Percentiles rank a stretch among this genome's conserved stretches.
Evolutionary conservation across 2,797 vertebrate genomes (phyloP).

Genomic region (Lates japonicus): DNA sequence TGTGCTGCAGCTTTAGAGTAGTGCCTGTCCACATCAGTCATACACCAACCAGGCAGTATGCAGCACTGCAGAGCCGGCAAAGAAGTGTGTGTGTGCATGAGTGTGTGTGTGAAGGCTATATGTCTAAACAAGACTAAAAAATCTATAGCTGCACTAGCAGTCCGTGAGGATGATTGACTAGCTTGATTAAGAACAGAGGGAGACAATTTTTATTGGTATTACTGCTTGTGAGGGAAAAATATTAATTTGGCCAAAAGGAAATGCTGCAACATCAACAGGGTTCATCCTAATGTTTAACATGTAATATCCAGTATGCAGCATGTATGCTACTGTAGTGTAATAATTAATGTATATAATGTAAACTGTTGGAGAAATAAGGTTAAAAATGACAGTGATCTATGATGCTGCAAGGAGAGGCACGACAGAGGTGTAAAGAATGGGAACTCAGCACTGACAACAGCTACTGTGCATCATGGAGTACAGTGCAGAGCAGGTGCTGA

Average conservation of each 20-base stretch:
- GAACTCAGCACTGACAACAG: background rate
- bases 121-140: conserved; percentile 24
- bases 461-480: background rate
- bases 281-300: background rate
- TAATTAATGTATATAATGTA: background rate
- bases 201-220: background rate
- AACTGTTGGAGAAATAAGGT: background rate
- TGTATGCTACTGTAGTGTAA: background rate
- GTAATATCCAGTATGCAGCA: background rate
- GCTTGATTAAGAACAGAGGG: background rate
- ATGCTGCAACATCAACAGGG: no score
- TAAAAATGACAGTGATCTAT: conserved; percentile 10
- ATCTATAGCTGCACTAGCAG: conserved; percentile 1
- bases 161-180: background rate
- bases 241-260: no score
- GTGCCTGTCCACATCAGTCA: conserved; percentile 5
- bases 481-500: background rate
- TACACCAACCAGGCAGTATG: conserved; percentile 37
- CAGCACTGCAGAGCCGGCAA: conserved; percentile 56
- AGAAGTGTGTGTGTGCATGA: background rate
- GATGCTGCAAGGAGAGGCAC: background rate
- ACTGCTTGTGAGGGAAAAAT: no score
- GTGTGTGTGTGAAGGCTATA: conserved; percentile 2
- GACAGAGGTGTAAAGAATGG: background rate
- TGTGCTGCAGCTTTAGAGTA: conserved; percentile 46